Evolutionary conservation across 92 coral and sea anemone genomes (phyloP).

Genomic region (Micromussa lordhowensis): DNA sequence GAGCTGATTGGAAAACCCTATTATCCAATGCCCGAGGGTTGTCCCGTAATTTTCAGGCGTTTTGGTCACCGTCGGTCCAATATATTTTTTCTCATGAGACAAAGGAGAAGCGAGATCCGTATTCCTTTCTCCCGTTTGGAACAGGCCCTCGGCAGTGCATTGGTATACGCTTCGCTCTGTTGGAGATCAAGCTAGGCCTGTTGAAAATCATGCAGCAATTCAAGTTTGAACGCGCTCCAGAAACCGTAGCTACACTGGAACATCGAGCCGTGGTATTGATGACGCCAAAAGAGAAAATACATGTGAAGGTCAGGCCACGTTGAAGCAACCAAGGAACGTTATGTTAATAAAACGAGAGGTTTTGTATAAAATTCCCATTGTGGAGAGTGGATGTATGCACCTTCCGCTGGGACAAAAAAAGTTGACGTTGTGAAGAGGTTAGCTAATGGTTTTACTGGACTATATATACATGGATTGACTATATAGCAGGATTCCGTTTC

Average conservation of each 20-base stretch:
- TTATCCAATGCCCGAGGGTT: no score
- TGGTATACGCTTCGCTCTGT: slow-evolving; percentile 70
- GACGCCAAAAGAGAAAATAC: slow-evolving; percentile 45
- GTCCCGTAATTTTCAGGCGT: no score
- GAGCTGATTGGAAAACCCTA: no score
- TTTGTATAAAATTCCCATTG: no score
- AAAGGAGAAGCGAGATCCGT: slow-evolving; percentile 69
- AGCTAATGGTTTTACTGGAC: no score
- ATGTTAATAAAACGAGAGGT: no score
- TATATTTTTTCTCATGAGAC: slow-evolving; percentile 64
- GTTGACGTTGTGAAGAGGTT: no score
- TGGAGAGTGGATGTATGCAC: no score
- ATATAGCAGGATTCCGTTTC: no score
- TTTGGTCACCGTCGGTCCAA: no score
- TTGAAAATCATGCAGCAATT: slow-evolving; percentile 54
- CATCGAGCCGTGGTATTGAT: slow-evolving; percentile 32
- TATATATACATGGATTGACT: no score
- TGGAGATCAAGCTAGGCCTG: slow-evolving; percentile 65
- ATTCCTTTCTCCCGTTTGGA: slow-evolving; percentile 69
- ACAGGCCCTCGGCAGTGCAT: slow-evolving; percentile 72
- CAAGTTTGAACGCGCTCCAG: slow-evolving; percentile 65
- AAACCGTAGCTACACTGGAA: slow-evolving; percentile 48
- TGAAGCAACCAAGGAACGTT: background rate
- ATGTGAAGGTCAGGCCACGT: slow-evolving; percentile 52
- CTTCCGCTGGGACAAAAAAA: no score